These are phyloP conservation scores for Podabrus alpinus DNA, from an alignment of 2,888 invertebrate species.

Conservation along the genomic window DNA sequence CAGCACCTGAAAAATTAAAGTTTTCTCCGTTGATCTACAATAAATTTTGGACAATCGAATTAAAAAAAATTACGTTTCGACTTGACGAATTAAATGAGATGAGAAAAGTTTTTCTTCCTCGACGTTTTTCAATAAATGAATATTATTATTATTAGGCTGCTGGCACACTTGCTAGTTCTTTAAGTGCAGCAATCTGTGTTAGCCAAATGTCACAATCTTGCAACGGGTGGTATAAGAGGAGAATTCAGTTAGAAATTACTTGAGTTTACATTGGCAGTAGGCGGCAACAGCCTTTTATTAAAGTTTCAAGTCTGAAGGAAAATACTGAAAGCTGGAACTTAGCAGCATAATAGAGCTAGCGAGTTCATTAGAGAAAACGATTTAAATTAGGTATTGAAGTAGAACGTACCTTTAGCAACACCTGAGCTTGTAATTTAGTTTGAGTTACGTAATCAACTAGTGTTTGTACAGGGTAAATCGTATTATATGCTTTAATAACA, in stretches of 20 bases:
- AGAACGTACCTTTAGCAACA: slow-evolving; percentile 20
- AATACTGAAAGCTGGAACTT: slow-evolving; percentile 21
- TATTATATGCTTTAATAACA: background rate
- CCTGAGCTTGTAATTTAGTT: slow-evolving; percentile 30
- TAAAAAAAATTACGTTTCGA: background rate
- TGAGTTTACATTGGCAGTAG: slow-evolving; percentile 14
- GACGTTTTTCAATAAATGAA: background rate
- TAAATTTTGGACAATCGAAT: background rate
- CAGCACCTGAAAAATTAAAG: background rate
- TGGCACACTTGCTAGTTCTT: background rate
- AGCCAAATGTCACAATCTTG: slow-evolving; percentile 15
- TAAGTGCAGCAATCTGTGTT: slow-evolving; percentile 4
- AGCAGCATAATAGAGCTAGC: slow-evolving; percentile 20
- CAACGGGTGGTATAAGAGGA: slow-evolving; percentile 3
- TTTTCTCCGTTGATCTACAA: background rate
- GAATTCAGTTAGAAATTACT: slow-evolving; percentile 13
- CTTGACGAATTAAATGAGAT: background rate
- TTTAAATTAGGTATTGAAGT: slow-evolving; percentile 30
- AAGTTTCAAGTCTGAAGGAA: slow-evolving; percentile 19
- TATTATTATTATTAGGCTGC: background rate
- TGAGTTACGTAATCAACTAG: slow-evolving; percentile 23
- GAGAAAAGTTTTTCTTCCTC: background rate
- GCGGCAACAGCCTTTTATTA: slow-evolving; percentile 18
- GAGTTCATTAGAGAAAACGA: slow-evolving; percentile 30
- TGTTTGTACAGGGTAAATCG: background rate